Evolutionary conservation across 2,888 invertebrate genomes (phyloP).

Genomic region (Altica lythri): DNA sequence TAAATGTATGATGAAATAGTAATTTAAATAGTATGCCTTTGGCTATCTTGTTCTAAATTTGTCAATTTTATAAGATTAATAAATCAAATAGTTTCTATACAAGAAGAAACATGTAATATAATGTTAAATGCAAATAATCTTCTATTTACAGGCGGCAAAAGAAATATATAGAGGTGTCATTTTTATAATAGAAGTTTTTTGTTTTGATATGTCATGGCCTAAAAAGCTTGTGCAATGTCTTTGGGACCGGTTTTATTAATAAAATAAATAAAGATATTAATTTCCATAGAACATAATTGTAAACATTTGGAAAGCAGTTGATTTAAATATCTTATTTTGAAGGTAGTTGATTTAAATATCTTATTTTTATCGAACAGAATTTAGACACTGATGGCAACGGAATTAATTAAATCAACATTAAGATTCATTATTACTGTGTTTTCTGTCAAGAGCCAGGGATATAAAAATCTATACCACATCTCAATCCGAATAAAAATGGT

Average conservation of each 20-base stretch:
- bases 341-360: slow-evolving; percentile 5
- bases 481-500: not conserved
- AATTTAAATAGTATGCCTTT: too few species aligned
- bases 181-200: not conserved
- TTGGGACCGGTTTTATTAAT: slow-evolving; percentile 6
- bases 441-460: not conserved
- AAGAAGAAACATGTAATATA: not conserved
- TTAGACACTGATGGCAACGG: slow-evolving; percentile 5
- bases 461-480: not conserved
- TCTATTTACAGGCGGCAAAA: not conserved
- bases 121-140: slow-evolving; percentile 1
- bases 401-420: slow-evolving; percentile 1
- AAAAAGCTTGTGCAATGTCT: slow-evolving; percentile 4
- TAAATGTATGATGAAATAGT: too few species aligned
- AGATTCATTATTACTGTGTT: not conserved
- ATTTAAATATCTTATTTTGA: slow-evolving; percentile 12
- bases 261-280: slow-evolving; percentile 16
- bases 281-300: slow-evolving; percentile 10
- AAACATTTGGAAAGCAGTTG: slow-evolving; percentile 15
- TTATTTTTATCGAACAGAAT: too few species aligned
- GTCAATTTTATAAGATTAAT: too few species aligned
- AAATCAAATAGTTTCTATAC: slow-evolving; percentile 4
- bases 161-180: not conserved
- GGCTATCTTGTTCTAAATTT: too few species aligned
- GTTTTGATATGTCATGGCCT: not conserved